A percentile compares a stretch with the other conserved stretches of the same genome.
Conservation (phyloP, 2,113 vertebrate species). For the Epinephelus moara region DNA sequence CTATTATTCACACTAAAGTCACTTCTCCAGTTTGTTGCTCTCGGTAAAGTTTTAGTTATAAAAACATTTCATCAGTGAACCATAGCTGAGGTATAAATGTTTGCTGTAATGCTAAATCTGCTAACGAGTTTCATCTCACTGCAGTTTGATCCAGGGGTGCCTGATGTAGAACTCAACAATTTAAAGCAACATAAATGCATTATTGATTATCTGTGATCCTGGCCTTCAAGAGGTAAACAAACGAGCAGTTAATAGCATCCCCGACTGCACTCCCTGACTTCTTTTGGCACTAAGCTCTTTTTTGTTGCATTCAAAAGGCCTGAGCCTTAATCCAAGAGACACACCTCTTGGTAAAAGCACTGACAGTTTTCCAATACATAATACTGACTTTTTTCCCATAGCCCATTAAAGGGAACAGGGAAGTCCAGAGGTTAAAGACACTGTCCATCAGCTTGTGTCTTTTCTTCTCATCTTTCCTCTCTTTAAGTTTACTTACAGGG, state of each 20-base stretch:
- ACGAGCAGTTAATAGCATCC: constrained; percentile 47
- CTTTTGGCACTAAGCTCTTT: constrained; percentile 20
- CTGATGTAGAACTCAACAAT: constrained; percentile 18
- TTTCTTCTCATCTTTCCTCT: constrained; percentile 34
- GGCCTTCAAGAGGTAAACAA: constrained; percentile 58
- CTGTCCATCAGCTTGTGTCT: constrained; percentile 50
- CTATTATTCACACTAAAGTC: background rate
- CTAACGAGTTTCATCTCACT: constrained; percentile 32
- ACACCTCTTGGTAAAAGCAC: constrained; percentile 36
- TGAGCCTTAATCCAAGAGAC: constrained; percentile 36
- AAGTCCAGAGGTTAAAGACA: constrained; percentile 58
- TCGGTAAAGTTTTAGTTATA: constrained; percentile 4
- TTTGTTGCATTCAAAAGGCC: constrained; percentile 52
- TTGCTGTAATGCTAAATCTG: constrained; percentile 1
- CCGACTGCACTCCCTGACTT: constrained; percentile 7
- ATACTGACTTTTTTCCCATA: constrained; percentile 40
- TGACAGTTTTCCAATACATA: constrained; percentile 62
- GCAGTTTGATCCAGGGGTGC: constrained; percentile 18
- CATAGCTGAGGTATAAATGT: constrained; percentile 7
- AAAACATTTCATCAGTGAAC: constrained; percentile 21
- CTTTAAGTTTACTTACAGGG: constrained; percentile 30
- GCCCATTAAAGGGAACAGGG: constrained; percentile 44
- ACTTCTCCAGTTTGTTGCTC: background rate
- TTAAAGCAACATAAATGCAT: constrained; percentile 51
- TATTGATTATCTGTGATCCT: constrained; percentile 58